Percentiles rank a stretch among this genome's conserved stretches.
phyloP scores from a whole-genome alignment of 2,888 invertebrate genomes.

The Xestoiulus laeticollis region DNA sequence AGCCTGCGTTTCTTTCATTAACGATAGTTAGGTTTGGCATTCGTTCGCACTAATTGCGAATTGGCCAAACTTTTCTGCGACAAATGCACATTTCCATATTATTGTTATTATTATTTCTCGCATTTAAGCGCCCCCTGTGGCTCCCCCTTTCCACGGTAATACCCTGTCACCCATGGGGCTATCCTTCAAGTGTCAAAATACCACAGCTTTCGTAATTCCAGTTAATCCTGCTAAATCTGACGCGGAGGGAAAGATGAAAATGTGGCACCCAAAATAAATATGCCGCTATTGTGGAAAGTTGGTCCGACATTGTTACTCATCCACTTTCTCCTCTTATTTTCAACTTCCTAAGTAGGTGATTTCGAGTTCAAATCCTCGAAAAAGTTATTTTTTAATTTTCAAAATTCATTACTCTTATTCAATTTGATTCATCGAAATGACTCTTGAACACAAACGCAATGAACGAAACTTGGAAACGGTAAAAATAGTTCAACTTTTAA shows the following conservation, averaged over 20 bases:
- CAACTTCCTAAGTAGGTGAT: not conserved
- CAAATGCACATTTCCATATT: not conserved
- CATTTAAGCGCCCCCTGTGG: not conserved
- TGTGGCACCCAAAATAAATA: not conserved
- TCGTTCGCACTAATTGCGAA: not conserved
- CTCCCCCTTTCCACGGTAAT: not conserved
- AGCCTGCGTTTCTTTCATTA: too few relatives aligned
- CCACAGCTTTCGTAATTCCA: not conserved
- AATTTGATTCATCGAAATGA: not conserved
- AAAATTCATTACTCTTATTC: not conserved
- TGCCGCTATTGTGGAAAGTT: not conserved
- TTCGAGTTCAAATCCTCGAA: not conserved
- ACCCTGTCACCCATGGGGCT: not conserved
- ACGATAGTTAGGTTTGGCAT: not conserved
- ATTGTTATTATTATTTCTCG: not conserved
- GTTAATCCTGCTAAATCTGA: not conserved
- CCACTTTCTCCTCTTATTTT: not conserved
- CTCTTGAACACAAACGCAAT: not conserved
- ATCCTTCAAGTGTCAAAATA: not conserved
- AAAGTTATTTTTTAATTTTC: not conserved
- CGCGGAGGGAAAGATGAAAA: not conserved
- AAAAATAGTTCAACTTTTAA: too few relatives aligned
- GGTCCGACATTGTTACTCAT: not conserved
- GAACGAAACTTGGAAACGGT: not conserved
- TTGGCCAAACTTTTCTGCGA: not conserved